These are phyloP conservation scores for Nasonovia ribisnigri DNA, from an alignment of 2,888 invertebrate species.

Conservation along the genomic window DNA sequence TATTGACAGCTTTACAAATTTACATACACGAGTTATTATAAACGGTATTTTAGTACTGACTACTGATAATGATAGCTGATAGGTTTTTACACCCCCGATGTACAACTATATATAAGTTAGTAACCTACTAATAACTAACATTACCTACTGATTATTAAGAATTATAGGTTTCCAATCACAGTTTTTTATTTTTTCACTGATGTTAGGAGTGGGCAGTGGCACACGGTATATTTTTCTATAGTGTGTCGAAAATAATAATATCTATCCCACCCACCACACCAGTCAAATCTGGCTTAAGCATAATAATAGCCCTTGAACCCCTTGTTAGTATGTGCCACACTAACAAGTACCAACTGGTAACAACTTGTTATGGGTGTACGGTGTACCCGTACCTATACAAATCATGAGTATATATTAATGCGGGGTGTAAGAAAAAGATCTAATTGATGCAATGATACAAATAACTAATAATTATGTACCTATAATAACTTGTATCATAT, in stretches of 20 bases:
- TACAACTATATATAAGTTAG: neutral
- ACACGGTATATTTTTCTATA: no score
- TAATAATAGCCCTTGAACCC: no score
- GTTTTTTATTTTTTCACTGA: neutral
- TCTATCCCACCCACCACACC: no score
- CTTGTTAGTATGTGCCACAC: no score
- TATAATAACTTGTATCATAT: neutral
- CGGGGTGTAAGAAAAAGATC: neutral
- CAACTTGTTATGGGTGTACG: no score
- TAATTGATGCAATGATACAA: neutral
- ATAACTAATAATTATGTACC: neutral
- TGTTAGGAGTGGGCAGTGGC: neutral
- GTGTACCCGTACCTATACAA: neutral
- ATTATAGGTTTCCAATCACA: neutral
- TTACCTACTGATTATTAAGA: neutral
- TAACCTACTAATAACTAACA: no score
- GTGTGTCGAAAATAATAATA: no score
- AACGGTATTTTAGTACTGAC: neutral
- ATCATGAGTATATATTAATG: neutral
- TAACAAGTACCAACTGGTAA: no score
- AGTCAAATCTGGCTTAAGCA: no score
- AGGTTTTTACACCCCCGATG: neutral
- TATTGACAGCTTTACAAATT: slow-evolving; percentile 5
- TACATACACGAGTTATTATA: neutral
- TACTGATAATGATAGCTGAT: no score